Conservation (phyloP, 2,113 vertebrate species). For the Eretmochelys imbricata region DNA sequence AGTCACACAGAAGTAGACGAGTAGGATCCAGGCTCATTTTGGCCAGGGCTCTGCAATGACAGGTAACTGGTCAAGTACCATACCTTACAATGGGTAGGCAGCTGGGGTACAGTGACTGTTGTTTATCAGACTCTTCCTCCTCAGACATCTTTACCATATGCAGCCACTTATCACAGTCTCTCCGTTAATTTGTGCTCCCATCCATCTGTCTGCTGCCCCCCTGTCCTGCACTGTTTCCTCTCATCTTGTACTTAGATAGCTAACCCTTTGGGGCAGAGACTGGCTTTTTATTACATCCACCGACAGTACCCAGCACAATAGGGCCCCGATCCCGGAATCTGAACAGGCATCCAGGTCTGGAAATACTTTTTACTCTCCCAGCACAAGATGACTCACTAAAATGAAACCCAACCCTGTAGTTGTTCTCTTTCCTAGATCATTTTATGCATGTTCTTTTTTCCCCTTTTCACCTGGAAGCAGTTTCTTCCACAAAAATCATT, state of each 20-base stretch:
- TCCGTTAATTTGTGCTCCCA: not conserved
- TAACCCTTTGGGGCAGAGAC: not conserved
- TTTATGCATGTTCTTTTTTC: constrained; percentile 19
- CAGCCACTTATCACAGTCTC: not conserved
- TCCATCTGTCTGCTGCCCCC: not conserved
- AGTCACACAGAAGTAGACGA: not conserved
- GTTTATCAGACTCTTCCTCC: not conserved
- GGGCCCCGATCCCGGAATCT: not conserved
- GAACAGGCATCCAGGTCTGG: not conserved
- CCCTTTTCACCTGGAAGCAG: constrained; percentile 46
- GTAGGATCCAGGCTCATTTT: not conserved
- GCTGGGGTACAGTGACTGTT: not conserved
- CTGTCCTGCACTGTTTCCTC: not conserved
- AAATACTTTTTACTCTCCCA: not conserved
- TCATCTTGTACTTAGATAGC: not conserved
- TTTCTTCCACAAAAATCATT: constrained; percentile 59
- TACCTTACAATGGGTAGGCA: not conserved
- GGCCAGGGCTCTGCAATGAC: not conserved
- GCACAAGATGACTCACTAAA: not conserved
- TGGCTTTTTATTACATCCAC: not conserved
- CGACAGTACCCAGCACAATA: not conserved
- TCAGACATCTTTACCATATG: not conserved
- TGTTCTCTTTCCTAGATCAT: constrained; percentile 44
- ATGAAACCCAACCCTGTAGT: not conserved
- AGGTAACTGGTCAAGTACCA: not conserved